Evolutionary conservation across 2,888 invertebrate species (phyloP).

Genomic region (Diogma glabrata): DNA sequence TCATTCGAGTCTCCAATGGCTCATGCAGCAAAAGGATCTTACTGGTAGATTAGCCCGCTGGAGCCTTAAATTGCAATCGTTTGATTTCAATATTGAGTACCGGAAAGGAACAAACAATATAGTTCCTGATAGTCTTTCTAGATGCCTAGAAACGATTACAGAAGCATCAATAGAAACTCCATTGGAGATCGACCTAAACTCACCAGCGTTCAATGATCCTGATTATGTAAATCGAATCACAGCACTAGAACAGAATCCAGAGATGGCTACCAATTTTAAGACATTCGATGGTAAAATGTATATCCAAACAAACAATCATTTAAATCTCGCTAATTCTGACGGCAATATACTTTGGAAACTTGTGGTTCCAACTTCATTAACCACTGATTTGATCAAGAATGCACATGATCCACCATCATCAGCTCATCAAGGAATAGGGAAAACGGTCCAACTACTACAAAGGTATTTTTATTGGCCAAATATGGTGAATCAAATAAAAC

Average conservation of each 20-base stretch:
- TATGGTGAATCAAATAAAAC: neutral
- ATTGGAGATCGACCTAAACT: neutral
- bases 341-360: neutral
- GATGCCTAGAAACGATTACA: no score
- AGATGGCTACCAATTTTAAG: neutral
- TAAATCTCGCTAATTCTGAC: neutral
- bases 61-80: no score
- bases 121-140: no score
- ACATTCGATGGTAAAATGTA: neutral
- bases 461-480: neutral
- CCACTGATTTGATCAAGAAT: neutral
- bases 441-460: neutral
- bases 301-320: neutral
- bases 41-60: no score
- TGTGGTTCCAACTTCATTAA: neutral
- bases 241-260: neutral
- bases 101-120: no score
- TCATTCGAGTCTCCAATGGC: no score
- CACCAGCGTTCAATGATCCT: neutral
- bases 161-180: no score
- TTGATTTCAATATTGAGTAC: no score
- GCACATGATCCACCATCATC: neutral
- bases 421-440: neutral
- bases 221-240: neutral
- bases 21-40: no score